These are phyloP conservation scores for Grus americana DNA, from an alignment of 2,113 vertebrate species.

Conservation along the genomic window DNA sequence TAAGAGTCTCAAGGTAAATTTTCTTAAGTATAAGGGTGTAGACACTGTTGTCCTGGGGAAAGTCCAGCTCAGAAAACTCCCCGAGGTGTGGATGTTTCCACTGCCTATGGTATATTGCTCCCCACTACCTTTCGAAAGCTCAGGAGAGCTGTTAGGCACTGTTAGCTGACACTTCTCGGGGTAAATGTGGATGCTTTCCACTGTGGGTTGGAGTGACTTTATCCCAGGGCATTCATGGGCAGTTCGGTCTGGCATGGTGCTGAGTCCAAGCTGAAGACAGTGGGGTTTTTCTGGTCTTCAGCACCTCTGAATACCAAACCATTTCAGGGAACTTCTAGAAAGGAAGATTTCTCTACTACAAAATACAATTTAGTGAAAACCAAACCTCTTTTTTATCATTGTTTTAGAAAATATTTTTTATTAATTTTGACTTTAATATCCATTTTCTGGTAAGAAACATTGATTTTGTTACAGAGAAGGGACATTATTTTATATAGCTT, in stretches of 20 bases:
- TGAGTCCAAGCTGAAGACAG: not conserved
- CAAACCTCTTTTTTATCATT: not conserved
- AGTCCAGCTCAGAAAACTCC: not conserved
- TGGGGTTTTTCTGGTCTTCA: not conserved
- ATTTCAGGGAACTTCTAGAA: not conserved
- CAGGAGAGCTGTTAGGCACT: not conserved
- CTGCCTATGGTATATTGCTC: rapidly evolving
- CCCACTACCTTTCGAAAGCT: not conserved
- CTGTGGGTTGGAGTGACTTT: not conserved
- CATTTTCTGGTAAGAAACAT: not conserved
- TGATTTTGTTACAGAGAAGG: not conserved
- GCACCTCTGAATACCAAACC: not conserved
- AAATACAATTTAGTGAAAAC: not conserved
- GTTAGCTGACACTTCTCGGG: not conserved
- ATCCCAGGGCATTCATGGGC: not conserved
- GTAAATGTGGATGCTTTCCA: not conserved
- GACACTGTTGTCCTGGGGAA: not conserved
- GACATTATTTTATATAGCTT: not conserved
- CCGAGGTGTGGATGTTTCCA: not conserved
- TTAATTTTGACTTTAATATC: not conserved
- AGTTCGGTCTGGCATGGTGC: not conserved
- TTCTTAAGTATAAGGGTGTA: not conserved
- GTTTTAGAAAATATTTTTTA: not conserved
- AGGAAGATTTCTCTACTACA: not conserved
- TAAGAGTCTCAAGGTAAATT: not conserved